Evolutionary conservation across 2,797 vertebrate genomes (phyloP).

Genomic region (Trichosurus vulpecula): DNA sequence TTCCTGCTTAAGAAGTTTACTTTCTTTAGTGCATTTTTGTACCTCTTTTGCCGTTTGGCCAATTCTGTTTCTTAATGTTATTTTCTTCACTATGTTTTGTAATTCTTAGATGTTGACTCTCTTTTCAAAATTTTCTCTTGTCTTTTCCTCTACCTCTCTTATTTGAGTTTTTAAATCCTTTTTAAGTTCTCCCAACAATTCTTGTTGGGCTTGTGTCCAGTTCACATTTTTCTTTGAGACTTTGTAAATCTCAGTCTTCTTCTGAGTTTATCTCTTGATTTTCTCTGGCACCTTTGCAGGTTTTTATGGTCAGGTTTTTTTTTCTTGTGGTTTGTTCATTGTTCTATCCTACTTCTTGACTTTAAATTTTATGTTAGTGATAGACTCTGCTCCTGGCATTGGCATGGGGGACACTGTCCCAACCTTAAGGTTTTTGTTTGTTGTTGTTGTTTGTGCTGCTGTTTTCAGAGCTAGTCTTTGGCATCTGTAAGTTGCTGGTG

Average conservation of each 20-base stretch:
- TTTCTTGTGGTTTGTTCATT: neutral
- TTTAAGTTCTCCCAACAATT: neutral
- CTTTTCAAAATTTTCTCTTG: neutral
- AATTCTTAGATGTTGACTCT: neutral
- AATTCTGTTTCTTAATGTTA: neutral
- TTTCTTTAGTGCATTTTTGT: neutral
- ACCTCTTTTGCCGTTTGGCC: neutral
- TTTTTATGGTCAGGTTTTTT: neutral
- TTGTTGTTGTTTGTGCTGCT: neutral
- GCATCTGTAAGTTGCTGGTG: neutral
- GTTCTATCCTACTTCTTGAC: neutral
- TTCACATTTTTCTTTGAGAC: neutral
- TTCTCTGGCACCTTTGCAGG: neutral
- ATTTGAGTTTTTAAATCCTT: neutral
- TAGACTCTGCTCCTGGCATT: neutral
- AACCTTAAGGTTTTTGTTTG: neutral
- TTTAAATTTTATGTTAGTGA: neutral
- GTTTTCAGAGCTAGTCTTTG: neutral
- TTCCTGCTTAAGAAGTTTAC: neutral
- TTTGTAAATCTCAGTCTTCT: neutral
- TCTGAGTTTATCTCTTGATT: neutral
- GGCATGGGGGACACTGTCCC: no score
- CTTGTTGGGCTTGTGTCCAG: neutral
- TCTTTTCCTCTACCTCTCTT: neutral
- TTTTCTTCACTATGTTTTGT: neutral